Conservation (phyloP, 1,140 invertebrate species). For the Bombus cullumanus region DNA sequence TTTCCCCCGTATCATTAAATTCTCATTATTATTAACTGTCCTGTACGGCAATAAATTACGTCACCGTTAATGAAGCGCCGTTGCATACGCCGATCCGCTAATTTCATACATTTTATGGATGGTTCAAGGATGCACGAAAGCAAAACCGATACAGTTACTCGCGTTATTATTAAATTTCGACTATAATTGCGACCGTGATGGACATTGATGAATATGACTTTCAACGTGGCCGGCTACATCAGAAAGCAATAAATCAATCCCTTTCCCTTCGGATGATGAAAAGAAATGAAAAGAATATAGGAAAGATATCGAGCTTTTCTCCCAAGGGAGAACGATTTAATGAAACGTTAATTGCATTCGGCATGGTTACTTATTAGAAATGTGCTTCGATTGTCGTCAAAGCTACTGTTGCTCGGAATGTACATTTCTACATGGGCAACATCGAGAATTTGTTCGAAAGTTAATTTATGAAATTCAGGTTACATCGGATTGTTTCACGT, state of each 20-base stretch:
- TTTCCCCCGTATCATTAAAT: conserved; percentile 35
- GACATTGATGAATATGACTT: conserved; percentile 65
- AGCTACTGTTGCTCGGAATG: background rate
- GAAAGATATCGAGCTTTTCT: background rate
- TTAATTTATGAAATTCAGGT: background rate
- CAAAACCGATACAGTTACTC: conserved; percentile 26
- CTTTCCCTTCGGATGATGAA: too few relatives aligned
- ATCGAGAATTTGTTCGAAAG: too few relatives aligned
- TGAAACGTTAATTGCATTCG: background rate
- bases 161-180: conserved; percentile 52
- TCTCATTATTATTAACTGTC: conserved; percentile 45
- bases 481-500: background rate
- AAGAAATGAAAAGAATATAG: background rate
- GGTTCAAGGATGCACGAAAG: conserved; percentile 34
- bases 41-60: conserved; percentile 31
- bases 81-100: conserved; percentile 23
- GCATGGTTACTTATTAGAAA: background rate
- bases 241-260: conserved; percentile 43
- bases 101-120: conserved; percentile 40
- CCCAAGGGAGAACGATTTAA: background rate
- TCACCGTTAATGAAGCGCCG: conserved; percentile 38
- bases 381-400: background rate
- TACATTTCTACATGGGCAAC: too few relatives aligned
- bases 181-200: conserved; percentile 51
- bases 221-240: background rate